Base-by-base conservation (phyloP, 2,888 invertebrate genomes). In the Cosmorhoe ocellata region DNA sequence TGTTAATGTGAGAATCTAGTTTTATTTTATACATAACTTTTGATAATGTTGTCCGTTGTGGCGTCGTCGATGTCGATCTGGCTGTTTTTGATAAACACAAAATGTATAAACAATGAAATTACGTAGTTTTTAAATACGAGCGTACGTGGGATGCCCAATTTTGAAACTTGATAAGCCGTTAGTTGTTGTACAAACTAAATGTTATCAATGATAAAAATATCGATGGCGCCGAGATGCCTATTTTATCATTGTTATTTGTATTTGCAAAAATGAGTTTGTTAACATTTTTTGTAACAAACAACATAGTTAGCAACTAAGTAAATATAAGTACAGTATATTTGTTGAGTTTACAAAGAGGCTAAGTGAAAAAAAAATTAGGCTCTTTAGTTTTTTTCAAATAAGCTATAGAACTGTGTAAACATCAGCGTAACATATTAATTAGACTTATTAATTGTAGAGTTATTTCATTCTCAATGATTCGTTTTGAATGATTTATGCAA, bases 161-260 rank as follows among this genome's bases (percentile, higher is more conserved):
- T 69, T 65, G 68, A 70, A 74, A 75, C 67, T 67, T 69, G 81
- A 81, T 81, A 81, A 81, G 58, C 59, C 56, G 52, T 51, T 64
- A 3, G 26, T n/a, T 13, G 11, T 37, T 37, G 63, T 68, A 76
- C 74, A 77, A 74, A n/a, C n/a, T n/a, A n/a, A 79, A 18, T 72
- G 72, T 69, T 65, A 72, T 64, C 58, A 59, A 64, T 70, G 81
- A 83, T 83, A 83, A 71, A 59, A 59, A 58, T 76, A 74, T 72
- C 73, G 72, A 78, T 79, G 84, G 82, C 79, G 60, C 74, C 81
- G 79, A 75, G 77, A 75, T 71, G 31, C 28, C 22, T 12, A 68
- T 58, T 44, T 56, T 67, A n/a, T 66, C 66, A 49, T 63, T 59
- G 61, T 66, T 66, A 60, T 64, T 61, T 66, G 47, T 53, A 9